phyloP scores from a whole-genome alignment of 1,140 invertebrate genomes.

The Anastatus disparis region DNA sequence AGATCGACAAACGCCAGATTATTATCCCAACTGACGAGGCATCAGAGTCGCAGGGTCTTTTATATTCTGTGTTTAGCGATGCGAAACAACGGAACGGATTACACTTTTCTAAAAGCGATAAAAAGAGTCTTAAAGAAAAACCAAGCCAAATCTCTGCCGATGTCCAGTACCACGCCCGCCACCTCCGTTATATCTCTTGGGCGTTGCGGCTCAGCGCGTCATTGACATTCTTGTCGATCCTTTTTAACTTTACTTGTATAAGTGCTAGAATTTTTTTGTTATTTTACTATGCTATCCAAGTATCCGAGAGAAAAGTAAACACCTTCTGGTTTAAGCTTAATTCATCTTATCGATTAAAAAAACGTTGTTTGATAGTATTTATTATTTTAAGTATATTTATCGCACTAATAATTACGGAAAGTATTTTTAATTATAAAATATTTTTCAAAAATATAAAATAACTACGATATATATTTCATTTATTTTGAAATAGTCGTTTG shows the following conservation, averaged over 20 bases:
- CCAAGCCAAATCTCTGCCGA: conserved; percentile 55
- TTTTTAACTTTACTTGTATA: neutral
- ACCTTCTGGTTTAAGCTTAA: too few species aligned
- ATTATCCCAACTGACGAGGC: conserved; percentile 56
- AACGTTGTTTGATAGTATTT: too few species aligned
- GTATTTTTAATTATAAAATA: too few species aligned
- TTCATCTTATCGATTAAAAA: too few species aligned
- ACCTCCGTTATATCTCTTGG: conserved; percentile 11
- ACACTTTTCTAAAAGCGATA: conserved; percentile 64
- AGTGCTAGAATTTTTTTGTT: conserved; percentile 22
- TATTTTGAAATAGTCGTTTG: too few species aligned
- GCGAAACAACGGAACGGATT: conserved; percentile 60
- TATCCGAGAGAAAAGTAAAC: too few species aligned
- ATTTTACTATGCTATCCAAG: too few species aligned
- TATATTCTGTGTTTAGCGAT: conserved; percentile 64
- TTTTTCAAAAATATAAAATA: too few species aligned
- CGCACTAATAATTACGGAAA: too few species aligned
- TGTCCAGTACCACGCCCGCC: conserved; percentile 33
- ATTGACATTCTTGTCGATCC: conserved; percentile 43
- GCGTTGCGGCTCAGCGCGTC: conserved; percentile 42
- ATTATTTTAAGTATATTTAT: too few species aligned
- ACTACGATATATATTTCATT: too few species aligned
- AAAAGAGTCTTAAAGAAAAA: conserved; percentile 62
- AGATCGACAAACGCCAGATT: conserved; percentile 51
- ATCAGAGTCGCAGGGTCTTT: conserved; percentile 55